phyloP scores from a whole-genome alignment of 2,888 invertebrate genomes.

The Drosophila falleni region DNA sequence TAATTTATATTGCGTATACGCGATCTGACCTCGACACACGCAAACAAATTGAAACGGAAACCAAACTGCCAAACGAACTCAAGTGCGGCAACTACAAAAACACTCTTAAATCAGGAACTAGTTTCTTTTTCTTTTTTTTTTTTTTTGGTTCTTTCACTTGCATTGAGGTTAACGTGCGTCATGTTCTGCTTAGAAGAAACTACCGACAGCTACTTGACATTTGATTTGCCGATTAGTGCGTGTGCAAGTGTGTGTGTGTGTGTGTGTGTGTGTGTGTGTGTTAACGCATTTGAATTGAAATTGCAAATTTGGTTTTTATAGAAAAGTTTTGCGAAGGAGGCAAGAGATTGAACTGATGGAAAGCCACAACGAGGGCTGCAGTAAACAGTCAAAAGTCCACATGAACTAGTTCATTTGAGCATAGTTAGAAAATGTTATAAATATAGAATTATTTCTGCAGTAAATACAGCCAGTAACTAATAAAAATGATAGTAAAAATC shows the following conservation, averaged over 20 bases:
- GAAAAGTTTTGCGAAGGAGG: conserved; percentile 24
- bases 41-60: conserved; percentile 62
- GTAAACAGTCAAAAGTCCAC: not conserved
- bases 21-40: conserved; percentile 49
- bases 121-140: not conserved
- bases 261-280: conserved; percentile 23
- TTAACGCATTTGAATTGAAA: conserved; percentile 37
- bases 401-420: conserved; percentile 9
- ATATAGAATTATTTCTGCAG: not conserved
- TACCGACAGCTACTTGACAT: conserved; percentile 63
- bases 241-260: conserved; percentile 27
- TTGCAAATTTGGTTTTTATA: conserved; percentile 46
- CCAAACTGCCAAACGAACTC: conserved; percentile 41
- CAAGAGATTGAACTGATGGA: conserved; percentile 19
- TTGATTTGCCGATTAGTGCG: conserved; percentile 77
- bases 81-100: not conserved
- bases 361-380: conserved; percentile 44
- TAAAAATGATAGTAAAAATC: not conserved
- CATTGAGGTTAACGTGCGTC: conserved; percentile 65
- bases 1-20: conserved; percentile 48
- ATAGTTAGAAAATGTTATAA: not conserved
- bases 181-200: conserved; percentile 63
- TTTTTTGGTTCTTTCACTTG: conserved; percentile 18
- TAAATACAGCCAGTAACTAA: not conserved
- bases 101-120: conserved; percentile 6